Evolutionary conservation across 2,797 vertebrate genomes (phyloP).

Genomic region (Anniella stebbinsi): DNA sequence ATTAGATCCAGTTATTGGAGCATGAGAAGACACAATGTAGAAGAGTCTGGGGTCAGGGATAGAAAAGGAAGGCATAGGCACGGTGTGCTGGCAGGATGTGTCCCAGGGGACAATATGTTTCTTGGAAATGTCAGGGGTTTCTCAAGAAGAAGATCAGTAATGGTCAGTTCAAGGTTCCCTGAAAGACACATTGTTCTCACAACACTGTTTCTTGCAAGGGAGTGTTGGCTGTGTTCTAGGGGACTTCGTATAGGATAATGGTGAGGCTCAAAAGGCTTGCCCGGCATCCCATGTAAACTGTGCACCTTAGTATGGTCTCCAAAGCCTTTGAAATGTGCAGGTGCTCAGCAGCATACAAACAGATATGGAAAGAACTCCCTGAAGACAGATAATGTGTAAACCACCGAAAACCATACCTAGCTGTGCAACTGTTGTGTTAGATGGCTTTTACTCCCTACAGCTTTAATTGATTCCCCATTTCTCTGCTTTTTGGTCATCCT

Average conservation of each 20-base stretch:
- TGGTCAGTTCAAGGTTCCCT: not conserved
- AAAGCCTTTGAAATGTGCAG: not conserved
- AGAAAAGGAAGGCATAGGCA: not conserved
- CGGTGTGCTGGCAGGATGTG: not conserved
- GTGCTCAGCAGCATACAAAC: not conserved
- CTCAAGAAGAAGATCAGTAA: not conserved
- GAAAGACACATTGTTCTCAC: not conserved
- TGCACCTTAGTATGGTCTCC: not conserved
- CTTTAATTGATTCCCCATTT: not conserved
- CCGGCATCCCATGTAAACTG: not conserved
- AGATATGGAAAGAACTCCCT: not conserved
- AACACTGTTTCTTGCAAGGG: no score
- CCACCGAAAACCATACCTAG: no score
- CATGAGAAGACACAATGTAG: not conserved
- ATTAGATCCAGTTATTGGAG: no score
- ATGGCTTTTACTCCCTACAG: no score
- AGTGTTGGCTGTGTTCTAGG: not conserved
- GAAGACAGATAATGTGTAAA: not conserved
- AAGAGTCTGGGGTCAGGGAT: not conserved
- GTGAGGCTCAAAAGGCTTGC: not conserved
- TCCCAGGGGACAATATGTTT: not conserved
- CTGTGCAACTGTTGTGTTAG: not conserved
- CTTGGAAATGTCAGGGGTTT: no score
- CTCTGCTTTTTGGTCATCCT: not conserved
- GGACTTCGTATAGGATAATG: not conserved